Base-by-base conservation (phyloP, 1,140 invertebrate species). In the Caenorhabditis remanei region DNA sequence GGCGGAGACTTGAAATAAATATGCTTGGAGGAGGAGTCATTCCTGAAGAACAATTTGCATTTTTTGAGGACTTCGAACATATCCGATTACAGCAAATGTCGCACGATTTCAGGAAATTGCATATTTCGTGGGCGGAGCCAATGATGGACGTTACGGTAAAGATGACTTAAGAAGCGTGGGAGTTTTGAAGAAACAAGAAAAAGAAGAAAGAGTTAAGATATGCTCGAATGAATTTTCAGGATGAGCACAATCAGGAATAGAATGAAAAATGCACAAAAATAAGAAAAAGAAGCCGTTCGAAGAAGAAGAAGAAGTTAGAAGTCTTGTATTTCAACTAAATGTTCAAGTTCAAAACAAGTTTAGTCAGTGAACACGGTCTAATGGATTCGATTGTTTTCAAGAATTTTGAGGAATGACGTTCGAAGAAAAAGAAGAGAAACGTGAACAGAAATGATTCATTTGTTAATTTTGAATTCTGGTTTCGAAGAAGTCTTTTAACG, bases 51-150 rank as follows among this genome's bases (percentile, higher is more conserved):
- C 71, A 79, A 79, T 79, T 79, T 79, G 46, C 71, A 79, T 79
- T 79, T 79, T 46, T 71, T 79, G 46, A 79, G 71, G 1, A 50
- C 71, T 79, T 79, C 8, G 21, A 79, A 50, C 71, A n/a, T 79
- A 79, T 79, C 71, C 71, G 46, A 79, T 79, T 79, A 79, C 71
- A 79, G 46, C 71, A 53, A 9, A n/a, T 40, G 71, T 79, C 71
- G 43, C 24, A 32, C 41, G 46, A 79, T 50, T 79, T 50, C 71
- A 79, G 71, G 71, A 79, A 79, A 79, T 79, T 79, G 71, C 71
- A 79, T 79, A 79, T 79, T 79, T 50, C 24, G 46, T 14, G 40
- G 46, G 46, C 43, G 71, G 46, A 53, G 71, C n/a, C 46, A 46
- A 13, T 9, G 65, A 16, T 19, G 65, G 6, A n/a, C 65, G 41